A percentile compares a stretch with the other conserved stretches of the same genome.
These are phyloP conservation scores for Neostethus bicornis DNA, from an alignment of 2,797 vertebrate genomes.

Conservation along the genomic window DNA sequence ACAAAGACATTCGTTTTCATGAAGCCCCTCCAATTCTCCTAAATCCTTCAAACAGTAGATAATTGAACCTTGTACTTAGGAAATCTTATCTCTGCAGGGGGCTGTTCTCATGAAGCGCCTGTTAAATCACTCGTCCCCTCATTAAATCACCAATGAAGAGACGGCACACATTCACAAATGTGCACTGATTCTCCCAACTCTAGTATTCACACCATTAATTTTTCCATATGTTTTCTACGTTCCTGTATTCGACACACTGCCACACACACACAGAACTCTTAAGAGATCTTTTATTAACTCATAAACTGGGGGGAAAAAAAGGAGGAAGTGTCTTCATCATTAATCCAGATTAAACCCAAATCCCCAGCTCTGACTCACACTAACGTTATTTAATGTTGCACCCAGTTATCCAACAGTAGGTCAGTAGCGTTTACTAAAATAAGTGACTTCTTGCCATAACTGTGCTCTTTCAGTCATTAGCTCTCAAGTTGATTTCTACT, in stretches of 20 bases:
- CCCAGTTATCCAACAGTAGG: constrained; percentile 49
- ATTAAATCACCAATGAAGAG: constrained; percentile 19
- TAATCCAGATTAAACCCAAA: constrained; percentile 76
- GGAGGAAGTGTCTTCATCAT: constrained; percentile 47
- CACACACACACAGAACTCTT: constrained; percentile 14
- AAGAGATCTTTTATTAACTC: constrained; percentile 70
- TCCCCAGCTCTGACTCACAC: constrained; percentile 58
- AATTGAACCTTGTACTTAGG: constrained; percentile 68
- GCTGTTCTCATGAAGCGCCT: constrained; percentile 49
- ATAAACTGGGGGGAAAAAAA: constrained; percentile 58
- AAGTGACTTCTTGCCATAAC: not conserved
- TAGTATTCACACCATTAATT: constrained; percentile 32
- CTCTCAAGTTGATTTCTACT: constrained; percentile 10
- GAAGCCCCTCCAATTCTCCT: constrained; percentile 41
- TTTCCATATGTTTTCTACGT: constrained; percentile 27
- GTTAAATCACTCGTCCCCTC: constrained; percentile 39
- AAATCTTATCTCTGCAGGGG: constrained; percentile 68
- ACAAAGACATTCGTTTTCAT: constrained; percentile 49
- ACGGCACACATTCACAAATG: constrained; percentile 3
- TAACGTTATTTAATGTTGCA: constrained; percentile 58
- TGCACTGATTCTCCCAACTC: not conserved
- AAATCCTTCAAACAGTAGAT: constrained; percentile 63
- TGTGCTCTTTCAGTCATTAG: not conserved
- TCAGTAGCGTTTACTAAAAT: constrained; percentile 11
- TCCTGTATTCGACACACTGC: constrained; percentile 23